Evolutionary conservation across 2,797 vertebrate genomes (phyloP), one percentile per base, ranked within the genome.

Genomic region (Eospalax fontanierii): DNA sequence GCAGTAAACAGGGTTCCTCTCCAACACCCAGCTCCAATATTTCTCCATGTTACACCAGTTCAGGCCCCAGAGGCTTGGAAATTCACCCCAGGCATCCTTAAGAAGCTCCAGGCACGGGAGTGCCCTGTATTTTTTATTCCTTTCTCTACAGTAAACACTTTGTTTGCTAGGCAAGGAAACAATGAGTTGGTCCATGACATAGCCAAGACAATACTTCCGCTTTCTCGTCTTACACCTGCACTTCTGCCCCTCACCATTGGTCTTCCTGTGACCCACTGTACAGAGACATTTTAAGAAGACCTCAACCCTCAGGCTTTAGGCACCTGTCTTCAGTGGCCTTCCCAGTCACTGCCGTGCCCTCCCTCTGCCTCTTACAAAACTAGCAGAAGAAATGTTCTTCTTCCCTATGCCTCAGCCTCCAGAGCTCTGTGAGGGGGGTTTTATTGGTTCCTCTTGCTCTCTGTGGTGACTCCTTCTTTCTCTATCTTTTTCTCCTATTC

Each of bases 281-380:
- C 54, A 43, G 10, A 21, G 3, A 0, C 12, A 22, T 26, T 0
- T 9, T 14, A 38, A 33, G 10, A 16, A 2, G 8, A 19, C 4
- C n/a, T 59, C 40, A 6, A 16, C 4, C 24, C 46, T 65, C 30
- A 24, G 3, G 18, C 6, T 43, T 1, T 6, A 1, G 2, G 1
- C 1, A 1, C 28, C 14, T 2, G 6, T 35, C 8, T 33, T 16
- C 16, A 0, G 0, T 2, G 50, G 11, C n/a, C 18, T 30, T 30
- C 57, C 4, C 30, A 11, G 35, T 35, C 40, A 19, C 43, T 5
- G 10, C 18, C 16, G 0, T 0, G 1, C 1, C 46, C 0, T 11
- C 30, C 15, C 12, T 1, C 14, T 9, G 11, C 26, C 30, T 63
- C 65, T 24, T 9, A 4, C 12, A 1, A 28, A 12, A 1, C 35